Evolutionary conservation across 1,140 invertebrate species (phyloP), one percentile per base, ranked within the genome.

Genomic region (Stegodyphus dumicola): DNA sequence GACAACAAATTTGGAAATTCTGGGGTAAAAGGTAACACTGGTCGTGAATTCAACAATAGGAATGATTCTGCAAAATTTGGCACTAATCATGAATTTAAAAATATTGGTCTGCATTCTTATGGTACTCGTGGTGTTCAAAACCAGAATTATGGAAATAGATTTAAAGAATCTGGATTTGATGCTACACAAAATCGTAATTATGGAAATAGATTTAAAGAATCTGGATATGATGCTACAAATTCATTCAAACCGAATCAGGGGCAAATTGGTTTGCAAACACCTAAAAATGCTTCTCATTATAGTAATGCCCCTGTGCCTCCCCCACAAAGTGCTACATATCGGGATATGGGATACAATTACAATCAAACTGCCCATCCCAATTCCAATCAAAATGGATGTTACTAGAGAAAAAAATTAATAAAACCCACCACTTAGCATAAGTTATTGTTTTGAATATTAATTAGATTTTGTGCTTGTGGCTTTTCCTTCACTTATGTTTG

Each of bases 1-100:
- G 53, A 78, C 76, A 67, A 7, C 11, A 67, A 77, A 70, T 60
- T 11, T 60, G 78, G 66, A 70, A 83, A 74, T 54, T 64, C 33
- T 66, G 54, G 70, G 17, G 9, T 10, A 15, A 64, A 74, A 73
- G 60, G 60, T 18, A 52, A 15, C 64, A 51, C 17, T 33, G 49
- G n/a, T 56, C 17, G 13, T 67, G 18, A 15, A 67, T 18, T 15
- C 7, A 18, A 9, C 18, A 67, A 56, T 54, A 18, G 10, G 7
- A 51, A 54, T 11, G 7, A 17, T 18, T 11, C 17, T 60, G 66
- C 49, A 78, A 78, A 69, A 67, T 78, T 67, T 78, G n/a, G 65
- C 9, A 65, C n/a, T 9, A 49, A 67, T 15, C 51, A 69, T 69
- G 48, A n/a, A 65, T 60, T 15, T 11, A 60, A 60, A 60, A 60